Conservation (phyloP, 2,797 vertebrate species). For the Odontamblyopus rebecca region DNA sequence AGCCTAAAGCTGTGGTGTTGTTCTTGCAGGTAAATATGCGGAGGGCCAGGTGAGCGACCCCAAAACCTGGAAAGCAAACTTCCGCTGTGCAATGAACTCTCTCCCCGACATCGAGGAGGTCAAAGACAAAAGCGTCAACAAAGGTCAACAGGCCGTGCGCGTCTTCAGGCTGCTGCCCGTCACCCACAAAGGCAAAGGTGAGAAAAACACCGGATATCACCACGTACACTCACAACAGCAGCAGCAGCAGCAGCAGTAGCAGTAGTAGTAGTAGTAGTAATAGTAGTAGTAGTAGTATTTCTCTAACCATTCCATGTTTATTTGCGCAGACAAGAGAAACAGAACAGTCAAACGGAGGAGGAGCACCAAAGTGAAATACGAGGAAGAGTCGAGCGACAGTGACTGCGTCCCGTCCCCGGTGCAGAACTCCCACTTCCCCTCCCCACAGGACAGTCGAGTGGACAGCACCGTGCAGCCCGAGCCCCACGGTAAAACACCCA, state of each 20-base stretch:
- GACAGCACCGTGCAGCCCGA: slow-evolving; percentile 46
- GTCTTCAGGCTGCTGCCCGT: slow-evolving; percentile 91
- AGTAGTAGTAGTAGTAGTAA: too few species aligned
- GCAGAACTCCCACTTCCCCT: fast-evolving
- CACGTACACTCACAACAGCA: too few species aligned
- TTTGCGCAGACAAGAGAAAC: slow-evolving; percentile 80
- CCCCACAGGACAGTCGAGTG: neutral
- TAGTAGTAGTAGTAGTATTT: neutral
- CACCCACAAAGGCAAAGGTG: slow-evolving; percentile 70
- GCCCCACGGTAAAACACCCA: neutral
- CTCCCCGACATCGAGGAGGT: slow-evolving; percentile 94
- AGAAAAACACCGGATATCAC: slow-evolving; percentile 30
- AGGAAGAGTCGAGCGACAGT: slow-evolving; percentile 3
- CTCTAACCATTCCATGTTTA: neutral
- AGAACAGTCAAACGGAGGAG: slow-evolving; percentile 73
- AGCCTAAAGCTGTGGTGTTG: neutral
- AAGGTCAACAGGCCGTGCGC: slow-evolving; percentile 88
- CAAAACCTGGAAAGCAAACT: slow-evolving; percentile 99
- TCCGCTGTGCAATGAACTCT: slow-evolving; percentile 97
- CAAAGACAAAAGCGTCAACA: slow-evolving; percentile 91
- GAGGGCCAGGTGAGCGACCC: slow-evolving; percentile 84
- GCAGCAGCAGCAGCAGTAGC: too few species aligned
- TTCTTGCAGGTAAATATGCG: slow-evolving; percentile 83
- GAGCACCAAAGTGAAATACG: slow-evolving; percentile 79
- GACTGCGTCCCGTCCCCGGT: neutral